phyloP scores from a whole-genome alignment of 1,140 invertebrate species.

The Babylonia areolata region DNA sequence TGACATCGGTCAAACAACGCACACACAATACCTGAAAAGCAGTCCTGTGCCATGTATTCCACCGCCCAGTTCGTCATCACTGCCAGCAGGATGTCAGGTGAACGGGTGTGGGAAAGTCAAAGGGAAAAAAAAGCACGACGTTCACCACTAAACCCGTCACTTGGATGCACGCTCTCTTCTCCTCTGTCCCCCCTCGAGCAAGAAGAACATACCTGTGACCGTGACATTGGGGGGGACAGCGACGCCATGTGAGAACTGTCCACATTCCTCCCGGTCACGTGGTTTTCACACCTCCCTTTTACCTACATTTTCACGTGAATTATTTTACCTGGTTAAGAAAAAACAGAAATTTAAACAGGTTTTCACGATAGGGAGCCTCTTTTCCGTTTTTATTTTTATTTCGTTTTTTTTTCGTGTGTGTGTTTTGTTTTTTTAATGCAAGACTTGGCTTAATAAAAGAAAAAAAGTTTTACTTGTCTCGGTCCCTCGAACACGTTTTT shows the following conservation, averaged over 20 bases:
- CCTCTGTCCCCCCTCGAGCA: neutral
- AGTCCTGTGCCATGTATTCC: neutral
- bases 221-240: neutral
- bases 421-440: neutral
- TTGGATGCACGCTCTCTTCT: neutral
- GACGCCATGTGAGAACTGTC: neutral
- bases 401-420: neutral
- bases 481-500: neutral
- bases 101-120: neutral
- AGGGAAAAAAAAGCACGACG: neutral
- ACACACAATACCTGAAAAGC: neutral
- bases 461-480: neutral
- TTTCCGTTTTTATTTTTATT: neutral
- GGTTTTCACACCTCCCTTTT: neutral
- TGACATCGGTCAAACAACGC: too few species aligned
- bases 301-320: neutral
- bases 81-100: neutral
- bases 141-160: neutral
- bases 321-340: too few species aligned
- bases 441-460: too few species aligned
- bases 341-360: neutral
- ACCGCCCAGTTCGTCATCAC: neutral
- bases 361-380: neutral
- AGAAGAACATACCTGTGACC: neutral
- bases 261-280: neutral